Conservation (phyloP, 1,140 invertebrate species). For the Brachystomella parvula region DNA sequence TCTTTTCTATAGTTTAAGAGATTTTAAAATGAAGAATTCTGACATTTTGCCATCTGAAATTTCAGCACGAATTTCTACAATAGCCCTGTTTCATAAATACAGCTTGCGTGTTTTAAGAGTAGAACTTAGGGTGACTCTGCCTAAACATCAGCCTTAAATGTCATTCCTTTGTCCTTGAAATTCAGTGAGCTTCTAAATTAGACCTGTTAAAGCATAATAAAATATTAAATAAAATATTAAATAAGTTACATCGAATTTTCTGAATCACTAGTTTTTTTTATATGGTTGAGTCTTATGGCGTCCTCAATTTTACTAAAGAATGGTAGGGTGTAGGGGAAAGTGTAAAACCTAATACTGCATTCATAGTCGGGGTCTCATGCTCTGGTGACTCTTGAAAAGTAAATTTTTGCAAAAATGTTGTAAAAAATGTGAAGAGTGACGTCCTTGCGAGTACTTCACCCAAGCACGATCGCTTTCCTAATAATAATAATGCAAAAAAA, state of each 20-base stretch:
- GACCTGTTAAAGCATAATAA: not conserved
- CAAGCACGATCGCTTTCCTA: slow-evolving; percentile 38
- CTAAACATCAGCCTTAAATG: too few relatives aligned
- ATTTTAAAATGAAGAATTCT: too few relatives aligned
- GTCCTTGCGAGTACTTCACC: slow-evolving; percentile 40
- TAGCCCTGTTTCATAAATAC: too few relatives aligned
- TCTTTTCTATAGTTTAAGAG: too few relatives aligned
- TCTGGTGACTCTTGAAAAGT: not conserved
- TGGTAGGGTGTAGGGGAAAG: slow-evolving; percentile 6
- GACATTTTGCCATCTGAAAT: too few relatives aligned
- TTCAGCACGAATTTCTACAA: too few relatives aligned
- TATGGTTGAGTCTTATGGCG: not conserved
- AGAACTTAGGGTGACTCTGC: not conserved
- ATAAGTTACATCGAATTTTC: not conserved
- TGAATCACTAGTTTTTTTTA: not conserved
- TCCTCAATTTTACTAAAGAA: not conserved
- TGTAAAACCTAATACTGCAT: slow-evolving; percentile 3
- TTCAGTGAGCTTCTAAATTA: not conserved
- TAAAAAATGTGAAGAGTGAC: slow-evolving; percentile 37
- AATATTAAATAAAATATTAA: not conserved
- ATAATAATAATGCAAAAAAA: not conserved
- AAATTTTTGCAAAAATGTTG: slow-evolving; percentile 35
- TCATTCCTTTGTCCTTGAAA: not conserved
- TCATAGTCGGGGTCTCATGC: not conserved
- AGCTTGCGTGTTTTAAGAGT: not conserved